Evolutionary conservation across 1,140 invertebrate species (phyloP).

Genomic region (Amyelois transitella): DNA sequence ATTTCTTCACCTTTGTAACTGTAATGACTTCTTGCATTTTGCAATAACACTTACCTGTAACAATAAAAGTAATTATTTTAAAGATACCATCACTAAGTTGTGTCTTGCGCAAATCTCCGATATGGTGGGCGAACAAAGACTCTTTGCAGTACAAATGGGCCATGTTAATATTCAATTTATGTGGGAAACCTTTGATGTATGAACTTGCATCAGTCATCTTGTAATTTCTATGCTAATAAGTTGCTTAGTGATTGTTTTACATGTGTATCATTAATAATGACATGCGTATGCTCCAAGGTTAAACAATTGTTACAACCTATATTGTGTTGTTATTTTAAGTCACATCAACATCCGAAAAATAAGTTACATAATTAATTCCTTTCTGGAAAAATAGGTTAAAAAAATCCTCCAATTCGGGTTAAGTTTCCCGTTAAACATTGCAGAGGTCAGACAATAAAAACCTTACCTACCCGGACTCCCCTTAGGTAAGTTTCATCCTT

Average conservation of each 20-base stretch:
- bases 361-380: too few species aligned
- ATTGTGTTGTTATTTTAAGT: too few species aligned
- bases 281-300: neutral
- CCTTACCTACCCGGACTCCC: too few species aligned
- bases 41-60: constrained; percentile 48
- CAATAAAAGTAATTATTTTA: constrained; percentile 44
- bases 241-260: neutral
- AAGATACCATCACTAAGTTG: constrained; percentile 23
- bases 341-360: too few species aligned
- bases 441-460: too few species aligned
- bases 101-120: constrained; percentile 9
- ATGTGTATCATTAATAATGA: neutral
- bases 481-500: too few species aligned
- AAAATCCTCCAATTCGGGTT: too few species aligned
- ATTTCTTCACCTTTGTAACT: neutral
- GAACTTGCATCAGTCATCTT: neutral
- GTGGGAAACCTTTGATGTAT: constrained; percentile 5
- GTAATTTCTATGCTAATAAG: neutral
- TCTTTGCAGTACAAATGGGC: constrained; percentile 8
- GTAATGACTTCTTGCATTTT: constrained; percentile 9
- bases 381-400: too few species aligned
- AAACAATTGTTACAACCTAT: too few species aligned
- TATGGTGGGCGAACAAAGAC: constrained; percentile 17
- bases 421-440: too few species aligned
- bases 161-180: constrained; percentile 22